These are phyloP conservation scores for Petrocephalus sullivani DNA, from an alignment of 2,797 vertebrate genomes.

Conservation along the genomic window DNA sequence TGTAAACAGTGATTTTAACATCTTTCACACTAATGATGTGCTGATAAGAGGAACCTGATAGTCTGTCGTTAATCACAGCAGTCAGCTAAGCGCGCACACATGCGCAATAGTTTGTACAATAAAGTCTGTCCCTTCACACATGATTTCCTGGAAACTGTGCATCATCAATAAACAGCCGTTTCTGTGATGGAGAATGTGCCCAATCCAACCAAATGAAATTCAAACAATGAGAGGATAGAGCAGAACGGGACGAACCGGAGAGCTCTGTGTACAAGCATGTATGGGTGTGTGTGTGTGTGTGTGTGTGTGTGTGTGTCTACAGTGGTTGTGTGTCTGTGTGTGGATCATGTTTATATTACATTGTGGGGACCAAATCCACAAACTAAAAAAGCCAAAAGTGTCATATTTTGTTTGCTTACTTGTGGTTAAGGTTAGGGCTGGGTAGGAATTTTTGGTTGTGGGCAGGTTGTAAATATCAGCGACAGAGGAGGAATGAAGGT, in stretches of 20 bases:
- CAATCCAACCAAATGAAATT: not conserved
- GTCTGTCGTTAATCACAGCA: not conserved
- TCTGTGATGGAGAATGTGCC: not conserved
- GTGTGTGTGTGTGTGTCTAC: not conserved
- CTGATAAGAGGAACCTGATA: not conserved
- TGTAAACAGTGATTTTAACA: not conserved
- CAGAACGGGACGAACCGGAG: conserved; percentile 4
- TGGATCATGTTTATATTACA: not conserved
- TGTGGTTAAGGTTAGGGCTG: no score
- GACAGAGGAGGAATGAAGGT: not conserved
- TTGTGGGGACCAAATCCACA: not conserved
- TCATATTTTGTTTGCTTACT: no score
- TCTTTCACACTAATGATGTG: not conserved
- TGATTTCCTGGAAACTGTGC: not conserved
- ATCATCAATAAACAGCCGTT: not conserved
- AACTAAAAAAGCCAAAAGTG: not conserved
- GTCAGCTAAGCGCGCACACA: not conserved
- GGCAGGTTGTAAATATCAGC: not conserved
- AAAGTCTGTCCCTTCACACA: not conserved
- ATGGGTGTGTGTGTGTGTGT: not conserved
- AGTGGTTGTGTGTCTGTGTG: not conserved
- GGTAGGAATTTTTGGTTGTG: no score
- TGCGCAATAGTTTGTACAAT: not conserved
- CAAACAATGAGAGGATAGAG: conserved; percentile 7
- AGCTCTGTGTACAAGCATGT: not conserved